phyloP scores from a whole-genome alignment of 2,113 vertebrate genomes.

The Thomomys bottae region DNA sequence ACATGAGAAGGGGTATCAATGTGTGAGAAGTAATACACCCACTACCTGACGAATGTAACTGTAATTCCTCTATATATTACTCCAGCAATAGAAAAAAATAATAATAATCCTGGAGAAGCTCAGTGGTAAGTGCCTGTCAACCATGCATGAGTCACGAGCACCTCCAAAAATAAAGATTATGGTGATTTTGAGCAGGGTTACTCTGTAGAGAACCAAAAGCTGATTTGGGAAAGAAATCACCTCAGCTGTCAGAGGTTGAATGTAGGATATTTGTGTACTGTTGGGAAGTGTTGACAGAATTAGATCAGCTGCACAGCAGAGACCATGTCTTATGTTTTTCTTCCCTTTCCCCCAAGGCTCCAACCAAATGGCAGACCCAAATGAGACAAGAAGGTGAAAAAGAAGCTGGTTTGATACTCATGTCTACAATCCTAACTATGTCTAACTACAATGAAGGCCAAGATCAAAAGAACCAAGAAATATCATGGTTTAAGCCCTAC shows the following conservation, averaged over 20 bases:
- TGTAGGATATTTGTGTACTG: neutral
- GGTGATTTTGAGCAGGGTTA: neutral
- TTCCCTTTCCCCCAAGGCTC: neutral
- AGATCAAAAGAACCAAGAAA: too few species aligned
- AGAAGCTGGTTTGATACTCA: neutral
- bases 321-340: neutral
- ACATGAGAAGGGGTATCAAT: too few species aligned
- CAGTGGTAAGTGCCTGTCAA: neutral
- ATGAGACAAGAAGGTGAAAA: neutral
- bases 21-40: too few species aligned
- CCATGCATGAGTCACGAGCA: neutral
- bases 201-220: neutral
- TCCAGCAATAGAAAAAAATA: too few species aligned
- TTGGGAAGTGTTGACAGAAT: neutral
- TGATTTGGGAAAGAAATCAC: slow-evolving; percentile 20
- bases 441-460: too few species aligned
- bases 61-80: too few species aligned
- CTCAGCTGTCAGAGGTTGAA: neutral
- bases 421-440: too few species aligned
- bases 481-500: too few species aligned
- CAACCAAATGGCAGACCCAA: neutral
- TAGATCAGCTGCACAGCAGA: neutral
- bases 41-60: too few species aligned
- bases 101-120: neutral
- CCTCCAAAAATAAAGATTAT: neutral